Conservation (phyloP, 2,113 vertebrate species). For the Macquaria australasica region DNA sequence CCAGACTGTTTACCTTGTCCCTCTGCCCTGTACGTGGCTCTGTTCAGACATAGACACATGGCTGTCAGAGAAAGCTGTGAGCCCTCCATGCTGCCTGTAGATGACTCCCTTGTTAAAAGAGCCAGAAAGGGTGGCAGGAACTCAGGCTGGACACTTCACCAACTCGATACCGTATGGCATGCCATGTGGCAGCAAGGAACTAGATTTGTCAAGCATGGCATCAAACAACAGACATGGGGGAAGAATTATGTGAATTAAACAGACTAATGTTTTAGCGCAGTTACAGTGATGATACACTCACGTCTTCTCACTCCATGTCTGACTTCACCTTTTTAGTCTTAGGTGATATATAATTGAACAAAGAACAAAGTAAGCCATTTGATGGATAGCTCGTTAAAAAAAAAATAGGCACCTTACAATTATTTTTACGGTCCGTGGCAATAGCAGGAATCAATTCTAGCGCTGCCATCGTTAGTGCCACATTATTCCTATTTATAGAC, state of each 20-base stretch:
- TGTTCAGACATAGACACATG: conserved; percentile 47
- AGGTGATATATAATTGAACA: not conserved
- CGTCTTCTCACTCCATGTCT: not conserved
- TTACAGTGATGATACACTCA: not conserved
- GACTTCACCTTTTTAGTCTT: not conserved
- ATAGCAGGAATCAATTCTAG: not conserved
- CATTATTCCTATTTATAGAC: conserved; percentile 34
- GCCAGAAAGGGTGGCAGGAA: conserved; percentile 52
- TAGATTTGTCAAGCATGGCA: conserved; percentile 15
- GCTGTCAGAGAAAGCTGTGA: conserved; percentile 59
- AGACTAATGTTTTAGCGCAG: not conserved
- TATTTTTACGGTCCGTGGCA: not conserved
- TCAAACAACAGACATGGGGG: not conserved
- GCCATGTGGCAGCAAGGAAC: conserved; percentile 61
- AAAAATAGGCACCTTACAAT: not conserved
- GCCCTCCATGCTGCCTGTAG: conserved; percentile 48
- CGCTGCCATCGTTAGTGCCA: conserved; percentile 1
- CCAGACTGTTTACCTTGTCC: conserved; percentile 48
- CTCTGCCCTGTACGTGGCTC: conserved; percentile 13
- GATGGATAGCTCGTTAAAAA: not conserved
- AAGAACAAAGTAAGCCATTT: not conserved
- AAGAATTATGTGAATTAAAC: not conserved
- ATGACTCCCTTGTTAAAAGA: conserved; percentile 56
- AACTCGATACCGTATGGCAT: conserved; percentile 51
- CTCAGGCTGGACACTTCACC: conserved; percentile 57